These are phyloP conservation scores for Neosilurus hyrtlii DNA, from an alignment of 2,797 vertebrate genomes.

Conservation along the genomic window DNA sequence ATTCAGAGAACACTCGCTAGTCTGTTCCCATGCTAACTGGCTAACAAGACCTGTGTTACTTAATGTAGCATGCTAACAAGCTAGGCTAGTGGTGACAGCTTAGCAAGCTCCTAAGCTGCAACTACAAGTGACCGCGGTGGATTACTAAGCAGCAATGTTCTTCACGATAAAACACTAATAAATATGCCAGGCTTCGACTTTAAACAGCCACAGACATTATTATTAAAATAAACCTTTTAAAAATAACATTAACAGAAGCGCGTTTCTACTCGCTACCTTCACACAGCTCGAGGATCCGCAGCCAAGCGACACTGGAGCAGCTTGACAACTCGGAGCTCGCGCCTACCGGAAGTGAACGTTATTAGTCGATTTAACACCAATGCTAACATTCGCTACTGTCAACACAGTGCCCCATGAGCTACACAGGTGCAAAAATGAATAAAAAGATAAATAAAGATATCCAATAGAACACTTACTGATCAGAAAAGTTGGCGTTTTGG, in stretches of 20 bases:
- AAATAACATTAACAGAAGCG: not conserved
- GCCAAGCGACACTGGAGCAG: not conserved
- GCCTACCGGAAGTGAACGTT: not conserved
- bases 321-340: not conserved
- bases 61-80: not conserved
- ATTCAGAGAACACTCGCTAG: not conserved
- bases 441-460: not conserved
- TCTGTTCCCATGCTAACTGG: not conserved
- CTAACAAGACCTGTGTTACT: not conserved
- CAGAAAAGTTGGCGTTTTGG: slow-evolving; percentile 49
- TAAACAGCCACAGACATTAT: not conserved
- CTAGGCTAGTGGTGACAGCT: slow-evolving; percentile 4
- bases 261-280: slow-evolving; percentile 45
- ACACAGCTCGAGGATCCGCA: slow-evolving; percentile 5
- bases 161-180: not conserved
- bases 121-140: not conserved
- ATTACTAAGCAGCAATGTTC: not conserved
- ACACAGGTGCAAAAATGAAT: not conserved
- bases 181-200: not conserved
- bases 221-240: not conserved
- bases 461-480: slow-evolving; percentile 55
- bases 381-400: no score
- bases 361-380: not conserved
- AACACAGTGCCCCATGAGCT: no score
- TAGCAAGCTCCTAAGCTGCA: slow-evolving; percentile 2